Evolutionary conservation across 1,140 invertebrate genomes (phyloP), one percentile per base, ranked within the genome.

Genomic region (Trichomalopsis sarcophagae): DNA sequence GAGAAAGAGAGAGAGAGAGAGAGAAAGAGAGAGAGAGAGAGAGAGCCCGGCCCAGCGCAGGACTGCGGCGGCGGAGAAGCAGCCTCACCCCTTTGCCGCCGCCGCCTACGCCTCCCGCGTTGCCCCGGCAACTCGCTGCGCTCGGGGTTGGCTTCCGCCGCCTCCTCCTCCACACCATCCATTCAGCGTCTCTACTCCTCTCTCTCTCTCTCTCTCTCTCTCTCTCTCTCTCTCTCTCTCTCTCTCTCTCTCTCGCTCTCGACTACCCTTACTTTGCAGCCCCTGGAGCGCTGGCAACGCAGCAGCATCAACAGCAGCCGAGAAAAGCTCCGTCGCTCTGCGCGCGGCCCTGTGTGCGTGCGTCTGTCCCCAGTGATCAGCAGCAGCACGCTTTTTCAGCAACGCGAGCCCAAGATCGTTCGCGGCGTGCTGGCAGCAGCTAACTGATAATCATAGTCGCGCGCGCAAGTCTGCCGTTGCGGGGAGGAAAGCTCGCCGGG

Each of bases 61-160:
- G 40, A 23, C 80, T 80, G 78, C 86, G 76, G 82, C 82, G 75
- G 85, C 55, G 83, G 84, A 69, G 69, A 82, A 71, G 40, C 78
- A 5, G 40, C 27, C 74, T 27, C 77, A 69, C 75, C 62, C 84
- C 69, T 81, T 44, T 77, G 40, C 21, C 91, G 92, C 90, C 91
- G 91, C 92, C 77, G 90, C 92, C 91, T 92, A 91, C 91, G 91
- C 92, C 92, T 91, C 90, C 89, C 91, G 87, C 89, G 92, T 93
- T 92, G 91, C 92, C 91, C 86, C 89, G 92, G 92, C 92, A 93
- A 93, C 92, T 88, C 89, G 87, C 2, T 17, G 55, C 14, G 89
- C 92, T 91, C 91, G 91, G 92, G 92, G 92, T 91, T 93, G 91
- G 91, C 91, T 90, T 89, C 90, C 88, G 88, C 90, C 89, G 27